Evolutionary conservation across 2,113 vertebrate genomes (phyloP).

Genomic region (Brachypodius melanocephalos): DNA sequence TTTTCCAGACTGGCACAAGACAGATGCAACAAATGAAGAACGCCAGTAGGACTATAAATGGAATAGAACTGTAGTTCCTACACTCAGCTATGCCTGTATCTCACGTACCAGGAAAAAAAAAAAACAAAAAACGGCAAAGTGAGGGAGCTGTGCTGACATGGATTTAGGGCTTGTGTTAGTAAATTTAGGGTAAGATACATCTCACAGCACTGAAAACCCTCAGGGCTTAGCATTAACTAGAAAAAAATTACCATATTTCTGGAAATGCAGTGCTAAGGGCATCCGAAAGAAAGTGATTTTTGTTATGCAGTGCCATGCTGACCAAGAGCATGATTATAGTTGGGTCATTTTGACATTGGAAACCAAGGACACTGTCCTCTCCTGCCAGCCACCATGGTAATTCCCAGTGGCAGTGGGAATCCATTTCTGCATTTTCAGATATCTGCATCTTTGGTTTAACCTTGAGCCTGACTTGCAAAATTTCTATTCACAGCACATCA

Average conservation of each 20-base stretch:
- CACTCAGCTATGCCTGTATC: neutral
- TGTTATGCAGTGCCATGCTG: neutral
- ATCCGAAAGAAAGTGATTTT: neutral
- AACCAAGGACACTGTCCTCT: neutral
- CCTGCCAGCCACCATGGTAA: neutral
- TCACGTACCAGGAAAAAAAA: neutral
- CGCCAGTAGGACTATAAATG: neutral
- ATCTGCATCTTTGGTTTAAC: neutral
- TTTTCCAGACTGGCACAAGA: conserved; percentile 31
- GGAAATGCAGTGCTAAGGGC: neutral
- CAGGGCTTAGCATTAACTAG: neutral
- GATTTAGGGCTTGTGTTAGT: neutral
- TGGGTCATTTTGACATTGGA: neutral
- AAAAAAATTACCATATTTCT: neutral
- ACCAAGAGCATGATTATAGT: neutral
- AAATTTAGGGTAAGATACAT: neutral
- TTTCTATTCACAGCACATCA: neutral
- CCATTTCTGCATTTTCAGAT: neutral
- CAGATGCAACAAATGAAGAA: neutral
- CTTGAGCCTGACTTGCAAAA: conserved; percentile 1
- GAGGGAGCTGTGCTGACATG: neutral
- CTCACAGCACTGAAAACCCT: neutral
- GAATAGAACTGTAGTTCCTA: neutral
- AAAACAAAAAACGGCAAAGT: neutral
- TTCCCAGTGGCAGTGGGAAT: neutral